Base-by-base conservation (phyloP, 2,113 vertebrate genomes). In the Perccottus glenii region DNA sequence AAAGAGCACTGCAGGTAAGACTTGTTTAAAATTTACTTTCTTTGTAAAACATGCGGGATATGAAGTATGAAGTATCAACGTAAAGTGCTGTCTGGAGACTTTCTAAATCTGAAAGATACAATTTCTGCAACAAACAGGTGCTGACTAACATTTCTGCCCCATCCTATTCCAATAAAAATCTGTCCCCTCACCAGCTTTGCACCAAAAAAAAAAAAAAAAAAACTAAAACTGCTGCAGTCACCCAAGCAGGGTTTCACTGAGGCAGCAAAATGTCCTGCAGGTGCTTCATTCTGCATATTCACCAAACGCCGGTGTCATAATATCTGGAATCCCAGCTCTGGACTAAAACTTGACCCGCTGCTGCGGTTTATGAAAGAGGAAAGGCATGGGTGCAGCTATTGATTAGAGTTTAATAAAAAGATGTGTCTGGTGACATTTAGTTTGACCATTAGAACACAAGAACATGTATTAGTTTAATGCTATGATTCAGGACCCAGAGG, bases 101-200 rank as follows among this genome's bases (percentile, higher is more conserved):
- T 47, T 58, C 4, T n/a, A 0, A 9, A 5, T 40, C 50, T 27
- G 53, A n/a, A 16, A 11, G 6, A 36, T 2, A 61, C 11, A 53
- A 60, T n/a, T 14, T 49, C 49, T 70, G 5, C 40, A 62, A 57
- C 45, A 82, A 77, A 49, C 61, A 12, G 47, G 12, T 44, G 60
- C 55, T 64, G 67, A 75, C 53, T 64, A 27, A 40, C 16, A 65
- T 42, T 46, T 12, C 48, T 5, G 3, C 12, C 38, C 44, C 6
- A 49, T 60, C 38, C 6, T 60, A 38, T 36, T 43, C 50, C 10
- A 36, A n/a, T 33, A 53, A 64, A 46, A 67, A 60, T 48, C 27
- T 64, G 62, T 48, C 53, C 44, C 14, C 33, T 27, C 56, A 43
- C 48, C 56, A 0, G 42, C 67, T 64, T 73, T 80, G 77, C 64